Percentiles rank a stretch among this genome's conserved stretches.
phyloP scores from a whole-genome alignment of 2,888 invertebrate genomes.

The Erebia epiphron region DNA sequence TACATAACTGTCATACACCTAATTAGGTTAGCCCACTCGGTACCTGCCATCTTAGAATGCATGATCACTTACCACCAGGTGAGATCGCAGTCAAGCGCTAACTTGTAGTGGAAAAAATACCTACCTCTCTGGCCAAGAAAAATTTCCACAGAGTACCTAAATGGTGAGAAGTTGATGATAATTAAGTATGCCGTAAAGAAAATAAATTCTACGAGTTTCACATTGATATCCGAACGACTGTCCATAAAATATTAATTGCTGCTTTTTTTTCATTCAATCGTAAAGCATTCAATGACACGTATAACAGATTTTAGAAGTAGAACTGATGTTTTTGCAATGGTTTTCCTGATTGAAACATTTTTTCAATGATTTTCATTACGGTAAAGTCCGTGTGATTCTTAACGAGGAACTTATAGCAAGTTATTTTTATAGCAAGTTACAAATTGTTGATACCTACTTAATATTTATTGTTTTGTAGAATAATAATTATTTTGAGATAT shows the following conservation, averaged over 20 bases:
- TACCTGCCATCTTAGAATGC: too few species aligned
- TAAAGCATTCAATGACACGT: conserved; percentile 64
- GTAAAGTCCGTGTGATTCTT: neutral
- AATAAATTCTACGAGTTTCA: conserved; percentile 64
- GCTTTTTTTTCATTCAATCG: conserved; percentile 55
- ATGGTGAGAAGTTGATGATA: conserved; percentile 53
- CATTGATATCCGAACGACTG: conserved; percentile 67
- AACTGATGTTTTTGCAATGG: neutral
- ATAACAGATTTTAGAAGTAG: conserved; percentile 45
- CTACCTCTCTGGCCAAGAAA: neutral
- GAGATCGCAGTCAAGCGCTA: too few species aligned
- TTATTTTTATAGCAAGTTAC: neutral
- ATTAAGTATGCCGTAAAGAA: conserved; percentile 57
- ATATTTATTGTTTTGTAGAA: neutral
- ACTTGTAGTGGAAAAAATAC: too few species aligned
- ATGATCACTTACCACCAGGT: too few species aligned
- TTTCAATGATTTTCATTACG: neutral
- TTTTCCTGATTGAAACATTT: neutral
- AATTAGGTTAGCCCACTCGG: too few species aligned
- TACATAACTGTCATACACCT: too few species aligned
- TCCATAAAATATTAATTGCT: conserved; percentile 46
- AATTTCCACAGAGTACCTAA: conserved; percentile 40
- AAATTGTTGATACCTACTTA: neutral
- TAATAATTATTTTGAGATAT: neutral
- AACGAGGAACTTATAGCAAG: too few species aligned